phyloP scores from a whole-genome alignment of 2,113 vertebrate species.

The Lycaon pictus region DNA sequence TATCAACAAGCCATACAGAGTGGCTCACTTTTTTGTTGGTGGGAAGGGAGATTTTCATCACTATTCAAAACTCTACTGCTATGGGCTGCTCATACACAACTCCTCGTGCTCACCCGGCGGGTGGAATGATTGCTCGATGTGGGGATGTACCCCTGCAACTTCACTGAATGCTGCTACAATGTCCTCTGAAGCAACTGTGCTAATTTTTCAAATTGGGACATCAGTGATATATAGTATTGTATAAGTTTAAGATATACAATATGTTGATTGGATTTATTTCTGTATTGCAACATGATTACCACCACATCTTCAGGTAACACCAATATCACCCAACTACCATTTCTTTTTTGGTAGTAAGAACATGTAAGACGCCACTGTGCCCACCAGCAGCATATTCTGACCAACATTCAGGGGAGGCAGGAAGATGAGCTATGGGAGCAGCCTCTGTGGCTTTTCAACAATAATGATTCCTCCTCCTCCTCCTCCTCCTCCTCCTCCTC shows the following conservation, averaged over 20 bases:
- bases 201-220: not conserved
- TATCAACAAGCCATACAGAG: not conserved
- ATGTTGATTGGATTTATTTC: not conserved
- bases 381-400: not conserved
- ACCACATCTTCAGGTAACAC: not conserved
- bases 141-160: too few relatives aligned
- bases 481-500: too few relatives aligned
- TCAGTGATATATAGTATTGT: not conserved
- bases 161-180: not conserved
- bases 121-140: not conserved
- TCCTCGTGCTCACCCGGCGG: not conserved
- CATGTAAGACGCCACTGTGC: not conserved
- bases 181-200: not conserved
- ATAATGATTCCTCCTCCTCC: not conserved
- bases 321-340: not conserved
- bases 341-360: not conserved
- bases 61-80: not conserved
- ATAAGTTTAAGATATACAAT: not conserved
- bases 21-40: not conserved
- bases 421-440: not conserved
- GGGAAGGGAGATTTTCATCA: not conserved
- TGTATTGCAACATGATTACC: not conserved
- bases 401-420: not conserved
- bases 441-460: not conserved
- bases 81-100: not conserved